Evolutionary conservation across 1,140 invertebrate species (phyloP).

Genomic region (Andrena cerasifolii): DNA sequence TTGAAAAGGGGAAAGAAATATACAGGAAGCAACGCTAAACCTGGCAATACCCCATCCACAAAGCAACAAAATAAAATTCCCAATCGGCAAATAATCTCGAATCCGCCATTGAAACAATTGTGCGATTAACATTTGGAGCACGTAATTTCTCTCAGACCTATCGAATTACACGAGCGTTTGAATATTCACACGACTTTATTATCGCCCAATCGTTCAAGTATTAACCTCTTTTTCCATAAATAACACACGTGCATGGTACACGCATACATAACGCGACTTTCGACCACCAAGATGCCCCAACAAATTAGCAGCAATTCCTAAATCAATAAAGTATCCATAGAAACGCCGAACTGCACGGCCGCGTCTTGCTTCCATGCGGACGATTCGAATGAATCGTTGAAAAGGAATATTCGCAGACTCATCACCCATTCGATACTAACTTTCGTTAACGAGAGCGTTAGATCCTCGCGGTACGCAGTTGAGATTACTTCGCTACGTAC

Average conservation of each 20-base stretch:
- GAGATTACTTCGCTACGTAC: slow-evolving; percentile 73
- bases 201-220: too few species aligned
- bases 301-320: too few species aligned
- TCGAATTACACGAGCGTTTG: too few species aligned
- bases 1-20: neutral
- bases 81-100: neutral
- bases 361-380: too few species aligned
- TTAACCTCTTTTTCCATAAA: too few species aligned
- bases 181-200: neutral
- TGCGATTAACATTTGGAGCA: neutral
- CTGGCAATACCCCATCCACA: neutral
- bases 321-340: too few species aligned
- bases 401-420: neutral
- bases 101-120: neutral
- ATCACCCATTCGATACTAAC: neutral
- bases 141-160: neutral
- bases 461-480: too few species aligned
- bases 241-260: too few species aligned
- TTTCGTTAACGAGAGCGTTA: neutral
- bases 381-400: neutral
- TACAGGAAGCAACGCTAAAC: neutral
- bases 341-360: too few species aligned
- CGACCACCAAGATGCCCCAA: too few species aligned
- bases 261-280: too few species aligned
- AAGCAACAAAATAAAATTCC: neutral